phyloP scores from a whole-genome alignment of 2,113 vertebrate species.

The Sigmodon hispidus region DNA sequence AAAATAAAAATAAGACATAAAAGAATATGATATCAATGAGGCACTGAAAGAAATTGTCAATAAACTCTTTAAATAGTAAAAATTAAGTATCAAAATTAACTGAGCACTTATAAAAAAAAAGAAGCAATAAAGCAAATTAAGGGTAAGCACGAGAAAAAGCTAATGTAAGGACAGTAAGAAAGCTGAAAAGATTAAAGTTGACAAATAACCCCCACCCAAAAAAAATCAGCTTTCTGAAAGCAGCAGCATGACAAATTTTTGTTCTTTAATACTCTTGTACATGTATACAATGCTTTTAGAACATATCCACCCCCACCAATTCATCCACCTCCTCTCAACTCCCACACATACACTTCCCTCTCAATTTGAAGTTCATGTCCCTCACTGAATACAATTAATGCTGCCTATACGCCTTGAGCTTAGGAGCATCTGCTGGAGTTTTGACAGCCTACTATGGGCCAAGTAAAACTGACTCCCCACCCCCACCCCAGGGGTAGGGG shows the following conservation, averaged over 20 bases:
- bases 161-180: neutral
- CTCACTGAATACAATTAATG: neutral
- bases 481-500: neutral
- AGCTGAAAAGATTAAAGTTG: neutral
- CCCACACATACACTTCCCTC: neutral
- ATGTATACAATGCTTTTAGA: neutral
- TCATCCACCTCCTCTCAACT: neutral
- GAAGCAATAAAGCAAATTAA: constrained; percentile 30
- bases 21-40: neutral
- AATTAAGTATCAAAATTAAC: constrained; percentile 30
- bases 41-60: constrained; percentile 17
- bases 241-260: neutral
- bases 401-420: no score
- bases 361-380: neutral
- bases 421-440: neutral
- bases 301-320: neutral
- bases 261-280: neutral
- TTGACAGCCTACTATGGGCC: no score
- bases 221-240: neutral
- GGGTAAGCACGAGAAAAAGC: neutral
- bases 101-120: neutral
- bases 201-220: neutral
- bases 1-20: constrained; percentile 31
- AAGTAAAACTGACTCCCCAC: neutral
- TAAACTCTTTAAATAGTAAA: constrained; percentile 32